Percentiles rank a stretch among this genome's conserved stretches.
Evolutionary conservation across 2,888 invertebrate genomes (phyloP).

Genomic region (Platycheirus albimanus): DNA sequence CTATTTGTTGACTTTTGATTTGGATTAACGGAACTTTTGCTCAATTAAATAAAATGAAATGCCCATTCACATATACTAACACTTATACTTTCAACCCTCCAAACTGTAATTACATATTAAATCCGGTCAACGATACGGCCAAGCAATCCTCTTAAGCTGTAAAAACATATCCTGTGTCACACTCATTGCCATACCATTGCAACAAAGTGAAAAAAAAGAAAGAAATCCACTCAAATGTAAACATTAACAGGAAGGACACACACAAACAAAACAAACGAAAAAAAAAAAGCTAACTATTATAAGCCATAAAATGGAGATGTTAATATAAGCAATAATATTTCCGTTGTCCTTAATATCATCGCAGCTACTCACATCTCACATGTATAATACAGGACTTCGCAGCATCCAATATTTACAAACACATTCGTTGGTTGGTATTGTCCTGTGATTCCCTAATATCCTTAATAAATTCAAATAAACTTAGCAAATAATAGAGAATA

Average conservation of each 20-base stretch:
- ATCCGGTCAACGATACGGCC: constrained; percentile 44
- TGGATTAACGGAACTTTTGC: constrained; percentile 3
- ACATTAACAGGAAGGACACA: constrained; percentile 29
- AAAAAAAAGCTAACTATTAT: constrained; percentile 29
- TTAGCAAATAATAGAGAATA: constrained; percentile 74
- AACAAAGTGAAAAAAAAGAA: constrained; percentile 15
- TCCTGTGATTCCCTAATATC: constrained; percentile 70
- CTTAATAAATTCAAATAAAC: constrained; percentile 74
- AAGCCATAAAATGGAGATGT: constrained; percentile 60
- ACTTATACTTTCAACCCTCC: constrained; percentile 40
- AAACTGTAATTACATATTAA: constrained; percentile 55
- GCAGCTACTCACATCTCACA: constrained; percentile 28
- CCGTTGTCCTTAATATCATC: constrained; percentile 65
- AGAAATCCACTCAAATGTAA: constrained; percentile 57
- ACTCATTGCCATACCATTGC: constrained; percentile 7
- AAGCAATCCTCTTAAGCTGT: constrained; percentile 8
- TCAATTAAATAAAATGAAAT: constrained; percentile 18
- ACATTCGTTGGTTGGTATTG: constrained; percentile 3
- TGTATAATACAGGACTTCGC: constrained; percentile 12
- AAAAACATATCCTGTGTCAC: constrained; percentile 51
- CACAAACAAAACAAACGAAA: neutral
- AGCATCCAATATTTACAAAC: constrained; percentile 26
- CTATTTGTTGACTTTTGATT: neutral
- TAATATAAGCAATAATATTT: constrained; percentile 73
- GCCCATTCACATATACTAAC: constrained; percentile 13